These are phyloP conservation scores for Mus minutoides DNA, from an alignment of 2,797 vertebrate species.

Conservation along the genomic window DNA sequence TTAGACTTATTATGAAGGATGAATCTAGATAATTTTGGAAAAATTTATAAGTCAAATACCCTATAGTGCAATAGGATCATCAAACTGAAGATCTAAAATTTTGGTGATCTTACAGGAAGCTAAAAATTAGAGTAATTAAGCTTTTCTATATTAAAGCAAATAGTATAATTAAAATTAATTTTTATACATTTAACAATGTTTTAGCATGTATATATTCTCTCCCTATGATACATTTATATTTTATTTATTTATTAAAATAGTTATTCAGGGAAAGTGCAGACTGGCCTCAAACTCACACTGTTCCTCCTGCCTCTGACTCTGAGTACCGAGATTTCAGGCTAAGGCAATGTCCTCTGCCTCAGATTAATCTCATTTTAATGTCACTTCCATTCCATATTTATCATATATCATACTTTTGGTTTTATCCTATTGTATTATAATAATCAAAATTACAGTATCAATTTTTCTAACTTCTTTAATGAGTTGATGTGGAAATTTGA, in stretches of 20 bases:
- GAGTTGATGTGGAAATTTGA: slow-evolving; percentile 9
- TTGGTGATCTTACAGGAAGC: slow-evolving; percentile 64
- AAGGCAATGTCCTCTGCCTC: background rate
- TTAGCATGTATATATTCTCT: background rate
- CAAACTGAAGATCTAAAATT: slow-evolving; percentile 8
- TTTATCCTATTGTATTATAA: slow-evolving; percentile 43
- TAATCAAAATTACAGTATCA: background rate
- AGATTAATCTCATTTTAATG: background rate
- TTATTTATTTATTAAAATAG: background rate
- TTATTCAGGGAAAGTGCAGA: background rate
- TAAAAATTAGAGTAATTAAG: slow-evolving; percentile 52
- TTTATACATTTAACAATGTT: background rate
- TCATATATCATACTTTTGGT: slow-evolving; percentile 32
- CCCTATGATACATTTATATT: background rate
- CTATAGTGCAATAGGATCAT: slow-evolving; percentile 46
- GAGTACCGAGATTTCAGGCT: background rate
- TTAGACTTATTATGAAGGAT: slow-evolving; percentile 56
- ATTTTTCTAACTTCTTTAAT: background rate
- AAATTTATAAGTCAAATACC: background rate
- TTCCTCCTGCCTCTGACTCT: background rate
- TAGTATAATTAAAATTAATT: background rate
- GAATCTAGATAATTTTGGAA: background rate
- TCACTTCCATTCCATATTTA: background rate
- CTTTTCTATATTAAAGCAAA: slow-evolving; percentile 38
- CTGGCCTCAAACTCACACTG: fast-evolving